phyloP scores from a whole-genome alignment of 2,113 vertebrate genomes.

The Mirza zaza region DNA sequence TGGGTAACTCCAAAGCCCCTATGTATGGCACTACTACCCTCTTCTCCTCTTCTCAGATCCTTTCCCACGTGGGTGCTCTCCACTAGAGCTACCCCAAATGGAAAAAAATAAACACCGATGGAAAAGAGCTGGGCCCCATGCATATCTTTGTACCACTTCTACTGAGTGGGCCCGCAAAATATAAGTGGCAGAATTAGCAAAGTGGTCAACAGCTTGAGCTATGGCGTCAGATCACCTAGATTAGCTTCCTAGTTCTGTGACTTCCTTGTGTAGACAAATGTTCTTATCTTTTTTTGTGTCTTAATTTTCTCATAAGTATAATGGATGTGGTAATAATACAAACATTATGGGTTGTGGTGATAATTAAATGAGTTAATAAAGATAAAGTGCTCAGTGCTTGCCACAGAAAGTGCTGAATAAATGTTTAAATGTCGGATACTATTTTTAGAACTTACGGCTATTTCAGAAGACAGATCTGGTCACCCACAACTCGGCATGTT shows the following conservation, averaged over 20 bases:
- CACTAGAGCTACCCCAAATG: neutral
- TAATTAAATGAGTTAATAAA: neutral
- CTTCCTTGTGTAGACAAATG: neutral
- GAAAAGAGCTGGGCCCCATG: neutral
- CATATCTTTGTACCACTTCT: neutral
- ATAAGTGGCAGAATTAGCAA: neutral
- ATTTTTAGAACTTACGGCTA: neutral
- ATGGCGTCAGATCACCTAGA: neutral
- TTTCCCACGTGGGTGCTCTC: neutral
- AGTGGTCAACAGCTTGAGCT: neutral
- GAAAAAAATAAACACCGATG: neutral
- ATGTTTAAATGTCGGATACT: neutral
- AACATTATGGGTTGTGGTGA: neutral
- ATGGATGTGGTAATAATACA: neutral
- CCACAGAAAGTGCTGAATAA: neutral
- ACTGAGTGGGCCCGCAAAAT: neutral
- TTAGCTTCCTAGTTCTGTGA: neutral
- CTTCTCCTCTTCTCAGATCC: neutral
- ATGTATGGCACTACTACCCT: neutral
- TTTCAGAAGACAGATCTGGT: neutral
- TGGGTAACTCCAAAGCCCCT: neutral
- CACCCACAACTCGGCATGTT: neutral
- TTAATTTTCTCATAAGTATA: neutral
- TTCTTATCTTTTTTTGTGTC: neutral
- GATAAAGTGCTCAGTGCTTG: neutral